Evolutionary conservation across 2,888 invertebrate genomes (phyloP).

Genomic region (Acronicta leporina): DNA sequence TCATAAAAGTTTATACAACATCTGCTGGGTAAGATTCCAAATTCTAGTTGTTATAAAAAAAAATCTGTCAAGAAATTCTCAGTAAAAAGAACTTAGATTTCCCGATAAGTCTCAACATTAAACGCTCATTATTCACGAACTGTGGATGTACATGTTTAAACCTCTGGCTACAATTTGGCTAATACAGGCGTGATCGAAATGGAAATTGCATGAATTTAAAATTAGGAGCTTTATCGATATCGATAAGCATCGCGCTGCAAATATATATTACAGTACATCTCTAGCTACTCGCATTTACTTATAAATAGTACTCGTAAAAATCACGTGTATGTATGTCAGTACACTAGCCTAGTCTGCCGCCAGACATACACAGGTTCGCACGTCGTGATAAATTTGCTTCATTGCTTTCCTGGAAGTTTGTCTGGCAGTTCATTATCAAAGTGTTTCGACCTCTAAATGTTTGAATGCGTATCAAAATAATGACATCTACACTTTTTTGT

Average conservation of each 20-base stretch:
- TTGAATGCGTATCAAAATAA: conserved; percentile 30
- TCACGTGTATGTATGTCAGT: conserved; percentile 64
- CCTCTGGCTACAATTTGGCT: no score
- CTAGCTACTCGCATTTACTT: conserved; percentile 63
- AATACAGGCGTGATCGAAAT: no score
- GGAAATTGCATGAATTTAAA: not conserved
- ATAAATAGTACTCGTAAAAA: conserved; percentile 77
- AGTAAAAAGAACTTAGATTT: no score
- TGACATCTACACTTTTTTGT: no score
- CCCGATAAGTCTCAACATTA: no score
- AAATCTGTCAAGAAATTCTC: no score
- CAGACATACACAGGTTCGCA: conserved; percentile 43
- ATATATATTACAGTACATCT: conserved; percentile 69
- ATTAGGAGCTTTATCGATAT: conserved; percentile 53
- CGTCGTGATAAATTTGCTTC: conserved; percentile 39
- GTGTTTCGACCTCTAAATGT: conserved; percentile 22
- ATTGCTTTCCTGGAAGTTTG: conserved; percentile 34
- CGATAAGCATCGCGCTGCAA: conserved; percentile 55
- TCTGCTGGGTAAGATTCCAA: no score
- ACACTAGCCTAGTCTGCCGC: conserved; percentile 64
- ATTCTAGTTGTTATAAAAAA: no score
- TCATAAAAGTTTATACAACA: no score
- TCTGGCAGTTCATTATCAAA: conserved; percentile 24
- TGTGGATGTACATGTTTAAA: no score
- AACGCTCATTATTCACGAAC: no score